Evolutionary conservation across 1,140 invertebrate species (phyloP).

Genomic region (Limonius californicus): DNA sequence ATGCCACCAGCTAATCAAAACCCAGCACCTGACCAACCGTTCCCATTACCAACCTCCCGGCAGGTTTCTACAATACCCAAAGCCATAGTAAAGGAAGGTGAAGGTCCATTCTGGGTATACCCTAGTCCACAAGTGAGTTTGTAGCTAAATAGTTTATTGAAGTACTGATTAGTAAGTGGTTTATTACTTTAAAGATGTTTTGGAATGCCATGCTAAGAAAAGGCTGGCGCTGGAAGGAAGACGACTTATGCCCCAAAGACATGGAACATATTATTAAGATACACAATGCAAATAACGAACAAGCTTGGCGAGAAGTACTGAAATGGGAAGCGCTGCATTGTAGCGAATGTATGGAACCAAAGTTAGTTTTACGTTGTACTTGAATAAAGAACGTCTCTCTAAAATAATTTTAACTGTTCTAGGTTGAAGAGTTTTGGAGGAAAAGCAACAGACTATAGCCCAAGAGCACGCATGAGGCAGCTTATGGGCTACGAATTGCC

Average conservation of each 20-base stretch:
- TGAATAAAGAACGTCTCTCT: too few species aligned
- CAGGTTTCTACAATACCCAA: conserved; percentile 91
- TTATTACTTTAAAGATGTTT: conserved; percentile 77
- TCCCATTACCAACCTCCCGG: conserved; percentile 80
- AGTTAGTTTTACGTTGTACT: conserved; percentile 31
- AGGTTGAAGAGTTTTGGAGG: conserved; percentile 94
- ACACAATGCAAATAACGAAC: conserved; percentile 99
- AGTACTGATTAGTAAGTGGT: neutral
- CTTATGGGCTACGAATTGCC: conserved; percentile 85
- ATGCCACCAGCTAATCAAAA: conserved; percentile 95
- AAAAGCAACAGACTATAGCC: conserved; percentile 91
- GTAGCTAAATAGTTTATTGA: too few species aligned
- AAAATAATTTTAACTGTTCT: conserved; percentile 5
- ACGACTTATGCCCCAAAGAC: conserved; percentile 81
- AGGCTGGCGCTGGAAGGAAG: conserved; percentile 98
- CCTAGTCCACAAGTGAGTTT: conserved; percentile 91
- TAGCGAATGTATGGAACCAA: conserved; percentile 74
- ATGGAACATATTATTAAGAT: conserved; percentile 98
- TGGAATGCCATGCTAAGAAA: conserved; percentile 99
- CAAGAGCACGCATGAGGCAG: conserved; percentile 83
- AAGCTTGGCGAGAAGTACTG: conserved; percentile 94
- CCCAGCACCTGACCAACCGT: conserved; percentile 94
- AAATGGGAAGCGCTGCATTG: conserved; percentile 99
- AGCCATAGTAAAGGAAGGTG: conserved; percentile 68
- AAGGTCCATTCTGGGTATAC: conserved; percentile 91